Conservation (phyloP, 2,797 vertebrate genomes). For the Margarornis squamiger region DNA sequence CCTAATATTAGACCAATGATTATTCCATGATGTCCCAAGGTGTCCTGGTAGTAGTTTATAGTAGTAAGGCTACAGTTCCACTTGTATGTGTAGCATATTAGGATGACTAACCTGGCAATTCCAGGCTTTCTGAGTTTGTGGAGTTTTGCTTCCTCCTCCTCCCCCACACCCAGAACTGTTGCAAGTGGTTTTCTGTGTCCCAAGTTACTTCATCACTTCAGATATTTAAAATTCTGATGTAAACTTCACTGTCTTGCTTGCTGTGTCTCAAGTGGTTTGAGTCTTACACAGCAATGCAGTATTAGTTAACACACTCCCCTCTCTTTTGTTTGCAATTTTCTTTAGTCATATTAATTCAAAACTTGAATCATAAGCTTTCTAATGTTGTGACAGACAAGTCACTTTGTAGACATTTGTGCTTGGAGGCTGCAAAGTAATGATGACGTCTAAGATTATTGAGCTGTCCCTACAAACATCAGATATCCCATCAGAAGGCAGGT, state of each 20-base stretch:
- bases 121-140: not conserved
- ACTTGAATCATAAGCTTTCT: not conserved
- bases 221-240: not conserved
- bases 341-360: not conserved
- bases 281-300: not conserved
- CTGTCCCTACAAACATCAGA: not conserved
- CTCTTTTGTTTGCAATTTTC: not conserved
- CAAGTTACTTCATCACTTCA: not conserved
- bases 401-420: accelerated
- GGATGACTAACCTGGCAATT: not conserved
- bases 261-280: not conserved
- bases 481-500: not conserved
- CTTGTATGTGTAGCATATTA: not conserved
- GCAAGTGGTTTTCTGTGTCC: not conserved
- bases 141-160: not conserved
- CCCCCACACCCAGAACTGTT: not conserved
- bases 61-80: not conserved
- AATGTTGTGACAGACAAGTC: not conserved
- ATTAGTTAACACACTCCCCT: not conserved
- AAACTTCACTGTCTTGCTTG: not conserved
- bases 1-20: not conserved
- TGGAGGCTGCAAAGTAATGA: not conserved
- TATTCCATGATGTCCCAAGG: not conserved
- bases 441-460: not conserved
- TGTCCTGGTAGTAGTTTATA: not conserved